phyloP scores from a whole-genome alignment of 1,140 invertebrate genomes.

The Oedothorax gibbosus region DNA sequence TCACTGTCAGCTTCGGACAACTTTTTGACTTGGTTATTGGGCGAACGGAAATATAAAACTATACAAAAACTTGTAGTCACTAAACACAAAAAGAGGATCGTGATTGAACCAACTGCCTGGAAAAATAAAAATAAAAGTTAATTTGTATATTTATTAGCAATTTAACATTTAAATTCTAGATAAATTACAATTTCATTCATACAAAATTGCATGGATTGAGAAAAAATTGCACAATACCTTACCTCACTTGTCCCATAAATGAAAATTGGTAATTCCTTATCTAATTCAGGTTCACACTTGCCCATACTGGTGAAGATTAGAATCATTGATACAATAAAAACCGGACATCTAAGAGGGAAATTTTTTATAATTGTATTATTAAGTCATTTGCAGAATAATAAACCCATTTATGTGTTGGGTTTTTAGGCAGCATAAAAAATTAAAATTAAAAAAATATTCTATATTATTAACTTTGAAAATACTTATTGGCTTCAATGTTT shows the following conservation, averaged over 20 bases:
- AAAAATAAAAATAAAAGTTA: slow-evolving; percentile 2
- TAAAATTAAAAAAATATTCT: too few species aligned
- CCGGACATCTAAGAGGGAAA: slow-evolving; percentile 70
- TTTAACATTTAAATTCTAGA: background rate
- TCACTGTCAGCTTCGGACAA: background rate
- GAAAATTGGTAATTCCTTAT: slow-evolving; percentile 43
- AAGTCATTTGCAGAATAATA: slow-evolving; percentile 64
- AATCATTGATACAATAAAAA: slow-evolving; percentile 77
- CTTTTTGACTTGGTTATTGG: background rate
- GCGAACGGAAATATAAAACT: slow-evolving; percentile 38
- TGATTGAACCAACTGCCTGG: slow-evolving; percentile 34
- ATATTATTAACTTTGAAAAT: too few species aligned
- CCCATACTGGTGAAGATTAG: slow-evolving; percentile 77
- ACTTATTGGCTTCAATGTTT: too few species aligned
- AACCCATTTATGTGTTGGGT: background rate
- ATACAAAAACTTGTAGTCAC: slow-evolving; percentile 32
- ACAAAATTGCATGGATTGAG: background rate
- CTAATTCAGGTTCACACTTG: slow-evolving; percentile 75
- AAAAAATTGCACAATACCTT: background rate
- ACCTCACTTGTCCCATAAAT: slow-evolving; percentile 69
- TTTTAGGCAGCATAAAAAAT: background rate
- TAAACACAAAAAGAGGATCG: slow-evolving; percentile 19
- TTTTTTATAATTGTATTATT: slow-evolving; percentile 70
- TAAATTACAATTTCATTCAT: slow-evolving; percentile 1
- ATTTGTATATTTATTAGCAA: background rate